Base-by-base conservation (phyloP, 1,140 invertebrate species). In the Fopius arisanus region DNA sequence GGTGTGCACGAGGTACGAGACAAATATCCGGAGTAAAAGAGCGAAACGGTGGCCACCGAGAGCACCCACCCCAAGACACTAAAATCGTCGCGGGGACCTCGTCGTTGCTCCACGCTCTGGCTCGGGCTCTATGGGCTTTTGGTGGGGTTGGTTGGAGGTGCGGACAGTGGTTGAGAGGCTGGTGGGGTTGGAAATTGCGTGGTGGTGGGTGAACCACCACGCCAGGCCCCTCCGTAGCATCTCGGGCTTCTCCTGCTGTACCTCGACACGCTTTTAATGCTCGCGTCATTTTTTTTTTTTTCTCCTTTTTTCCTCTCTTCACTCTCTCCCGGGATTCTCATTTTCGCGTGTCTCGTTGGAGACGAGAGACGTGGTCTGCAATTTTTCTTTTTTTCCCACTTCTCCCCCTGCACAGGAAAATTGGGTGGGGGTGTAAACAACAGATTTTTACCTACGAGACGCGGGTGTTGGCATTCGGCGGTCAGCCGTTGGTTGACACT, bases 161-260 rank as follows among this genome's bases (percentile, higher is more conserved):
- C 84, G 85, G 85, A 85, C 84, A 86, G 85, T 87, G 85, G 86
- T 86, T 85, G 83, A 85, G 86, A 85, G 82, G 83, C 83, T 86
- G 87, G 87, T 88, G 86, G 86, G 87, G 87, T 88, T 88, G 87
- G 84, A 87, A 87, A 86, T 86, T 86, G 86, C 84, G 86, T 88
- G 87, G 87, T 87, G 86, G 87, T 87, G 85, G 86, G 81, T 86
- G 84, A 83, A 77, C 81, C 76, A 70, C 62, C 43, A 33, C 28
- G 78, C 80, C 79, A 83, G 81, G 82, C 80, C 75, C 75, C 78
- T 79, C 80, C 72, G 78, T 75, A 74, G 74, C 74, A 72, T 76
- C 72, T 77, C 72, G 74, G 70, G 71, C 70, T 73, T 69, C 63
- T 75, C 73, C 78, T 80, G 80, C 83, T 83, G 83, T 81, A 83